These are phyloP conservation scores for Ceratotherium simum DNA, from an alignment of 2,113 vertebrate species.

Conservation along the genomic window DNA sequence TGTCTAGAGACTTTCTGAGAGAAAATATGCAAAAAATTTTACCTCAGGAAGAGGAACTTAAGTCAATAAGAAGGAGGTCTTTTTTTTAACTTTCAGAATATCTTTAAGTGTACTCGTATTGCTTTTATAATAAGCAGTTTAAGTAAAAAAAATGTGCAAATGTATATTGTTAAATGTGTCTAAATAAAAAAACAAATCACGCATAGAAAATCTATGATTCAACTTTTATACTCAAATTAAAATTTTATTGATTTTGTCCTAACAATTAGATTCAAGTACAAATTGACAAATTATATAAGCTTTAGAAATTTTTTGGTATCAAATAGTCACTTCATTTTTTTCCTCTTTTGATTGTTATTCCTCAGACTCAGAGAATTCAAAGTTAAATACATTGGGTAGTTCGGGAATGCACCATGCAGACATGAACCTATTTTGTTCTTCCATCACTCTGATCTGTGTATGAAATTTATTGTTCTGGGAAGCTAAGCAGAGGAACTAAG, in stretches of 20 bases:
- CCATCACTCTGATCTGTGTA: not conserved
- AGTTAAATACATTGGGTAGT: not conserved
- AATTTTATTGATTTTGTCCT: not conserved
- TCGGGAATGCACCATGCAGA: constrained; percentile 27
- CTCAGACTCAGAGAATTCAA: not conserved
- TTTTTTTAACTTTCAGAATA: not conserved
- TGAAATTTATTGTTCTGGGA: constrained; percentile 30
- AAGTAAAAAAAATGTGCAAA: not conserved
- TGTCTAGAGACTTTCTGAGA: not conserved
- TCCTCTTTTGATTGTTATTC: not conserved
- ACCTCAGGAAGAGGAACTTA: not conserved
- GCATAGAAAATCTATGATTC: not conserved
- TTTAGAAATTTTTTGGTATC: not conserved
- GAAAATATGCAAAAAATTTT: not conserved
- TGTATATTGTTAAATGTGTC: not conserved
- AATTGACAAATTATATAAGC: not conserved
- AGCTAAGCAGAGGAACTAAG: constrained; percentile 17
- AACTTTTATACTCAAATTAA: not conserved
- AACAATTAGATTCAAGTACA: not conserved
- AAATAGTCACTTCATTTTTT: not conserved
- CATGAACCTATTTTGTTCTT: not conserved
- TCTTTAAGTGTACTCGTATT: not conserved
- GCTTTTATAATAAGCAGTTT: not conserved
- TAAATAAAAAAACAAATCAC: not conserved
- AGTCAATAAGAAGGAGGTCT: not conserved